Percentiles rank a stretch among this genome's conserved stretches.
These are phyloP conservation scores for Mirounga angustirostris DNA, from an alignment of 2,113 vertebrate species.

Conservation along the genomic window DNA sequence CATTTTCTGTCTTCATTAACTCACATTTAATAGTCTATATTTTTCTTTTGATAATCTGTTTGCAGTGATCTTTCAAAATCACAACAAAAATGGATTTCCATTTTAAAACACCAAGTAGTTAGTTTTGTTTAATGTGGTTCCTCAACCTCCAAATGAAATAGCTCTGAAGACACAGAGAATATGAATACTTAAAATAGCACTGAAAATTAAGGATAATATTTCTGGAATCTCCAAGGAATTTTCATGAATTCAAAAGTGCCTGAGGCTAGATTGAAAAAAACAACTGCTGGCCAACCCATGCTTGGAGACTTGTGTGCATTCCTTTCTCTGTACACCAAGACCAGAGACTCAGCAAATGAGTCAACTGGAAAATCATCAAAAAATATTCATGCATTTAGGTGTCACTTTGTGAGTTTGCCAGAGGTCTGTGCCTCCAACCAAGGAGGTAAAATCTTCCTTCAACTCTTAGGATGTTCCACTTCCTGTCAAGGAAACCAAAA, in stretches of 20 bases:
- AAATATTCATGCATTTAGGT: background rate
- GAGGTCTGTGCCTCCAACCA: background rate
- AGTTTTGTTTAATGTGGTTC: background rate
- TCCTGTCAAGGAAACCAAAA: background rate
- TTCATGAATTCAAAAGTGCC: background rate
- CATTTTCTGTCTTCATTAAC: background rate
- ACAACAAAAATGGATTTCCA: background rate
- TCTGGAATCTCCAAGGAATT: background rate
- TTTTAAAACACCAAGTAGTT: constrained; percentile 35
- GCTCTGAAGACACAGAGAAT: background rate
- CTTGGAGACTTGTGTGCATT: background rate
- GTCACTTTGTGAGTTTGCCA: background rate
- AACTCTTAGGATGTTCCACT: background rate
- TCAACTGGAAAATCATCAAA: background rate
- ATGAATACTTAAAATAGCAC: background rate
- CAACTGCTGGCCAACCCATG: background rate
- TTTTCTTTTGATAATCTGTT: background rate
- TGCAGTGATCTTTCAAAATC: background rate
- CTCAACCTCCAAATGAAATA: constrained; percentile 1
- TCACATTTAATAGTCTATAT: background rate
- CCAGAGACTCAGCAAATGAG: background rate
- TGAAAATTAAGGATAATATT: background rate
- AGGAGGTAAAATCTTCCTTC: background rate
- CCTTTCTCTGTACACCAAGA: background rate
- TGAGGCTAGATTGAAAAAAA: background rate